Percentiles rank a stretch among this genome's conserved stretches.
Conservation (phyloP, 2,797 vertebrate genomes). For the Gephyroberyx darwinii region DNA sequence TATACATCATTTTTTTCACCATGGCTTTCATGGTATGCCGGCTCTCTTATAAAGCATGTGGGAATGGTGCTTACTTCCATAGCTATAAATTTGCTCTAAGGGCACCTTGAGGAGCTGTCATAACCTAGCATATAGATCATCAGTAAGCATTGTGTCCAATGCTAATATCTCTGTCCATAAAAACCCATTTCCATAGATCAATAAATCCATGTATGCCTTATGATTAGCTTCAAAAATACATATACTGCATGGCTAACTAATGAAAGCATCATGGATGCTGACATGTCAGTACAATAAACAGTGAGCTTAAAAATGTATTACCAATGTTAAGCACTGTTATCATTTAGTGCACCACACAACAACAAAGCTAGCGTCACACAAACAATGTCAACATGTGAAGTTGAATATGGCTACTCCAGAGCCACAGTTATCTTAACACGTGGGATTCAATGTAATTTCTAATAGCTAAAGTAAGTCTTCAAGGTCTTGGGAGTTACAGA, state of each 20-base stretch:
- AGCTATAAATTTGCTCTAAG: constrained; percentile 67
- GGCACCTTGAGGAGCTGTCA: constrained; percentile 67
- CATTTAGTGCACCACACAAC: constrained; percentile 30
- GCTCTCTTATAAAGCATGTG: constrained; percentile 49
- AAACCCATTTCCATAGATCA: constrained; percentile 62
- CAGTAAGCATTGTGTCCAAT: constrained; percentile 29
- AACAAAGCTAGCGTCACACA: too few relatives aligned
- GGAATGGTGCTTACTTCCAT: constrained; percentile 42
- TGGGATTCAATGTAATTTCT: constrained; percentile 22
- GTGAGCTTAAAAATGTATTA: constrained; percentile 47
- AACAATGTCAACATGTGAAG: too few relatives aligned
- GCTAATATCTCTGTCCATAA: constrained; percentile 52
- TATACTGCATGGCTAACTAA: constrained; percentile 38
- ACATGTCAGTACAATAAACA: constrained; percentile 49
- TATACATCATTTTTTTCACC: constrained; percentile 42
- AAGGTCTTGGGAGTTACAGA: background rate
- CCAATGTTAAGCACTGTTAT: constrained; percentile 49
- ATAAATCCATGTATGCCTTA: constrained; percentile 49
- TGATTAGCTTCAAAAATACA: constrained; percentile 30
- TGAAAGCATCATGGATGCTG: constrained; percentile 32
- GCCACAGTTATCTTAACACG: constrained; percentile 14
- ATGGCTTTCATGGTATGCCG: background rate
- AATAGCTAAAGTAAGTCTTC: too few relatives aligned
- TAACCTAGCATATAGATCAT: constrained; percentile 55
- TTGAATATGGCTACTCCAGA: constrained; percentile 6